phyloP scores from a whole-genome alignment of 2,888 invertebrate genomes.

The Orchestes rusci region DNA sequence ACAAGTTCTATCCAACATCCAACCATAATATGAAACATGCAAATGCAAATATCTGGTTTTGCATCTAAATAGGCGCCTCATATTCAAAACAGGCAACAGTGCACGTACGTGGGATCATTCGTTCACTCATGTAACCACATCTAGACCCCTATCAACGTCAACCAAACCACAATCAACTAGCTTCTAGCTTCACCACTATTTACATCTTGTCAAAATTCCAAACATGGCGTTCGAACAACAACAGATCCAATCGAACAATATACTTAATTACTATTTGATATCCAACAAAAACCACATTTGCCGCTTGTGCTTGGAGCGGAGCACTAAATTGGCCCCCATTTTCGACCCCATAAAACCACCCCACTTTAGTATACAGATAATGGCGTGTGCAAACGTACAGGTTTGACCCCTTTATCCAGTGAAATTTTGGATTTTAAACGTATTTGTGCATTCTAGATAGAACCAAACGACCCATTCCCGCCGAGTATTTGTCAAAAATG shows the following conservation, averaged over 20 bases:
- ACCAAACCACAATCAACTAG: too few relatives aligned
- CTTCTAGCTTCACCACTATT: too few relatives aligned
- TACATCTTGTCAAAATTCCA: too few relatives aligned
- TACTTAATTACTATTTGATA: conserved; percentile 41
- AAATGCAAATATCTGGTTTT: too few relatives aligned
- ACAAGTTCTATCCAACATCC: too few relatives aligned
- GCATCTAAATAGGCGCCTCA: too few relatives aligned
- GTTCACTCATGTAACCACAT: too few relatives aligned
- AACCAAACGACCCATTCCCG: conserved; percentile 42
- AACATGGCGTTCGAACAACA: too few relatives aligned
- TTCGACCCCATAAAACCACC: conserved; percentile 44
- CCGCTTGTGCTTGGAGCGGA: conserved; percentile 42
- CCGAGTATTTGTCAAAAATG: conserved; percentile 43
- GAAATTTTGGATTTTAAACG: not conserved
- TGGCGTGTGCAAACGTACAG: conserved; percentile 44
- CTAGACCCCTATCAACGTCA: too few relatives aligned
- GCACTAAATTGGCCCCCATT: conserved; percentile 42
- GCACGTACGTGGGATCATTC: too few relatives aligned
- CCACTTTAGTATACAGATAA: conserved; percentile 43
- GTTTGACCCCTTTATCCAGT: conserved; percentile 29
- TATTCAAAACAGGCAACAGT: too few relatives aligned
- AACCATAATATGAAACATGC: too few relatives aligned
- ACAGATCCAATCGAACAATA: conserved; percentile 17
- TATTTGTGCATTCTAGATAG: conserved; percentile 33
- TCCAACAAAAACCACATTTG: conserved; percentile 44